These are phyloP conservation scores for Harpagoxenus sublaevis DNA, from an alignment of 2,888 invertebrate genomes.

Conservation along the genomic window DNA sequence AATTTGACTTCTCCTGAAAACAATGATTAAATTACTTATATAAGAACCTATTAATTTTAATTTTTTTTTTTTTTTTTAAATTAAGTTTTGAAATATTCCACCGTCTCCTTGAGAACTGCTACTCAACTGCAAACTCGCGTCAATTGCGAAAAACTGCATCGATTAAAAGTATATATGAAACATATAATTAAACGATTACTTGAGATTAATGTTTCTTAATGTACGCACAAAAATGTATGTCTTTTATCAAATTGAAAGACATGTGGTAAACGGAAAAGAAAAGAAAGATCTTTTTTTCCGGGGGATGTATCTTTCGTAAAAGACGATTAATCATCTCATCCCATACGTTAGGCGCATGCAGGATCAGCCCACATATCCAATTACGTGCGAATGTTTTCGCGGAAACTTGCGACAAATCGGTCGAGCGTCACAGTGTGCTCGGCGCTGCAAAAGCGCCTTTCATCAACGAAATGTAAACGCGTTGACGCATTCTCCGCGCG, in stretches of 20 bases:
- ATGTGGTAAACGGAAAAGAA: neutral
- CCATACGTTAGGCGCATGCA: neutral
- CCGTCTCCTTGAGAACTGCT: neutral
- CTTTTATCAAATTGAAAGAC: too few relatives aligned
- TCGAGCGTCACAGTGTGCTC: neutral
- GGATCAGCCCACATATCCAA: neutral
- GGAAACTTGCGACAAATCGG: conserved; percentile 17
- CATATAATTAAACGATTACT: neutral
- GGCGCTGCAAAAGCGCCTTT: conserved; percentile 13
- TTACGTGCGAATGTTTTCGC: neutral
- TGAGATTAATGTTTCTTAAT: neutral
- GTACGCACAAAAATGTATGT: too few relatives aligned
- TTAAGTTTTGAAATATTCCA: neutral
- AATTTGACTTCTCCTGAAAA: neutral
- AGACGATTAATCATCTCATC: neutral
- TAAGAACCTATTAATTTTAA: neutral
- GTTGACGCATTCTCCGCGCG: conserved; percentile 32
- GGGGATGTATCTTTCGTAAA: neutral
- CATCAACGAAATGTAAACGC: conserved; percentile 53
- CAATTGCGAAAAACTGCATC: neutral
- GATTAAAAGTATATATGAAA: neutral
- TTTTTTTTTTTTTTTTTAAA: neutral
- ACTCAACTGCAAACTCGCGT: too few relatives aligned
- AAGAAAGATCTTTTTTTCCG: neutral
- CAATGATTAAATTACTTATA: neutral